A percentile compares a stretch with the other conserved stretches of the same genome.
These are phyloP conservation scores for Sweltsa coloradensis DNA, from an alignment of 1,140 invertebrate species.

Conservation along the genomic window DNA sequence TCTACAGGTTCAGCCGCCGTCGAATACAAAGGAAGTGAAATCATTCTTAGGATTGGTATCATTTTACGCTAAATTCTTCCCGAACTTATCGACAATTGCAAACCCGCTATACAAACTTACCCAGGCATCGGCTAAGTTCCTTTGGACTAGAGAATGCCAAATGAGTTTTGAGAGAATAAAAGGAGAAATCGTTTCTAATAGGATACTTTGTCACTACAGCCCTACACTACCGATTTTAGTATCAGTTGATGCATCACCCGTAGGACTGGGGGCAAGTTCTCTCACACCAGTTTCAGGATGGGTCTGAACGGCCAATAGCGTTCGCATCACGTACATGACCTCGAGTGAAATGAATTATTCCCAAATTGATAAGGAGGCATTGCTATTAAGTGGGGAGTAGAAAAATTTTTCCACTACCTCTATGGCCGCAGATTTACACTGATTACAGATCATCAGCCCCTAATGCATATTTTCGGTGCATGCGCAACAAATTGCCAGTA, in stretches of 20 bases:
- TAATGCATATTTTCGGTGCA: conserved; percentile 27
- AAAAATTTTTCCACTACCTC: conserved; percentile 32
- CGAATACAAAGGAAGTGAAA: neutral
- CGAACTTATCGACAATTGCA: no score
- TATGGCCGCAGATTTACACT: conserved; percentile 30
- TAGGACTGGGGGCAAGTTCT: conserved; percentile 34
- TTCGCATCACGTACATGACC: conserved; percentile 31
- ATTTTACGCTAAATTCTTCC: no score
- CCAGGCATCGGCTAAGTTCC: neutral
- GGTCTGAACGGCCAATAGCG: conserved; percentile 28
- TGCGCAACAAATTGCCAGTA: conserved; percentile 24
- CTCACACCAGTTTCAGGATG: conserved; percentile 27
- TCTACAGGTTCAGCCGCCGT: neutral
- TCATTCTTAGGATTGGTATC: neutral
- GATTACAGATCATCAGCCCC: conserved; percentile 33
- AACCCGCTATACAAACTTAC: no score
- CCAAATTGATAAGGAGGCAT: conserved; percentile 33
- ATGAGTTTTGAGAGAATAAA: conserved; percentile 22
- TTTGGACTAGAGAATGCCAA: conserved; percentile 17
- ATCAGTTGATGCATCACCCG: conserved; percentile 32
- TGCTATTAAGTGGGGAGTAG: conserved; percentile 28
- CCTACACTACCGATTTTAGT: conserved; percentile 26
- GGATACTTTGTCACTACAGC: conserved; percentile 28
- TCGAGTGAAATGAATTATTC: conserved; percentile 30
- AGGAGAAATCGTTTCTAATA: conserved; percentile 17